Evolutionary conservation across 2,888 invertebrate species (phyloP).

Genomic region (Meta bourneti): DNA sequence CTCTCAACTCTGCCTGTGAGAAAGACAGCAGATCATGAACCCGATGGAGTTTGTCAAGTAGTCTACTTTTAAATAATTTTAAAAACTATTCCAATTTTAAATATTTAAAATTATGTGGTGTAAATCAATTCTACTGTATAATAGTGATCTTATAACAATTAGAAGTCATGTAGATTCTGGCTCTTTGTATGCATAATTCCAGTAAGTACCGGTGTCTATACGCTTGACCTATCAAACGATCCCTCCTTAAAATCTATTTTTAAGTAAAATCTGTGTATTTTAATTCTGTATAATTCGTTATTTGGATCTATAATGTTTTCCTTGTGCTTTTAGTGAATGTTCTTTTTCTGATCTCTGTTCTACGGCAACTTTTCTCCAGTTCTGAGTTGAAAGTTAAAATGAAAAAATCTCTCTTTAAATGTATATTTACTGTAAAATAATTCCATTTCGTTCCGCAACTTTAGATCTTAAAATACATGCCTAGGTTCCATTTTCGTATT

Average conservation of each 20-base stretch:
- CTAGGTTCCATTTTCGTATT: too few species aligned
- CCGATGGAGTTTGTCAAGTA: conserved; percentile 54
- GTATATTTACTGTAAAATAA: background rate
- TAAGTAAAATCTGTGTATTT: background rate
- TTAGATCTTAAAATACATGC: too few species aligned
- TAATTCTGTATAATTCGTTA: background rate
- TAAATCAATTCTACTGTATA: background rate
- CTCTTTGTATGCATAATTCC: conserved; percentile 4
- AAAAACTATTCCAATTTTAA: conserved; percentile 9
- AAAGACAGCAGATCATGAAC: conserved; percentile 71
- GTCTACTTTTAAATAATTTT: conserved; percentile 12
- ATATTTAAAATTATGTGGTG: conserved; percentile 12
- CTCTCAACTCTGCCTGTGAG: conserved; percentile 49
- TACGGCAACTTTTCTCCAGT: background rate
- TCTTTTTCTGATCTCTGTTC: background rate
- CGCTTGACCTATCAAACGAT: conserved; percentile 50
- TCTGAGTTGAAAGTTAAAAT: background rate
- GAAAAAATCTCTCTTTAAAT: background rate
- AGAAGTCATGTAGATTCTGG: conserved; percentile 24
- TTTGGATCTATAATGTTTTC: background rate
- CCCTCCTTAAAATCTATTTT: conserved; percentile 1
- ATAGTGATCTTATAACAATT: background rate
- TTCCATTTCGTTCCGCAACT: background rate
- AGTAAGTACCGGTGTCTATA: conserved; percentile 57
- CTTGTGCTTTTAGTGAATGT: background rate